Percentiles rank a stretch among this genome's conserved stretches.
Evolutionary conservation across 2,113 vertebrate species (phyloP).

Genomic region (Lepisosteus osseus): DNA sequence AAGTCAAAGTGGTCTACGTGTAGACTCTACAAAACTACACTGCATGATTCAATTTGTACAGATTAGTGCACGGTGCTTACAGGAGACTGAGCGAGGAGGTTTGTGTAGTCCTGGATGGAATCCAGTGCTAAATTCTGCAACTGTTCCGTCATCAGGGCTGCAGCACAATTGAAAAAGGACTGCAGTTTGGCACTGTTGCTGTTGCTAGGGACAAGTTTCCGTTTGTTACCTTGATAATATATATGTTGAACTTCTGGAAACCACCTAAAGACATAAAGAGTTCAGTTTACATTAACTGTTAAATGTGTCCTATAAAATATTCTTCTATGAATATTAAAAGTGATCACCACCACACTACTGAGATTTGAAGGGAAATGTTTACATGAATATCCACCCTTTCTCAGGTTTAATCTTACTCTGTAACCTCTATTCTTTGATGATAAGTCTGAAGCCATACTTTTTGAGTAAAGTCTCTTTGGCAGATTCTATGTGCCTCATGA

Average conservation of each 20-base stretch:
- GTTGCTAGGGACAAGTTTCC: constrained; percentile 61
- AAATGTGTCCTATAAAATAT: no score
- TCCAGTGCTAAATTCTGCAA: constrained; percentile 72
- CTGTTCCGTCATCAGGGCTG: constrained; percentile 77
- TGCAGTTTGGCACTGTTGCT: constrained; percentile 58
- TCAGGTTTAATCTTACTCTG: no score
- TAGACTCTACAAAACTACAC: no score
- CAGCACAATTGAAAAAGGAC: constrained; percentile 76
- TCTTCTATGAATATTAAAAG: no score
- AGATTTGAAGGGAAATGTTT: no score
- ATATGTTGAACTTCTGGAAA: constrained; percentile 76
- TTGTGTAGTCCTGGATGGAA: constrained; percentile 79
- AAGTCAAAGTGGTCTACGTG: no score
- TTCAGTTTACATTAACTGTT: no score
- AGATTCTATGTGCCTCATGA: constrained; percentile 67
- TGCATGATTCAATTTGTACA: no score
- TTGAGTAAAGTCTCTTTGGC: constrained; percentile 66
- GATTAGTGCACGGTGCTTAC: constrained; percentile 52
- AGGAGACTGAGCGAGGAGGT: constrained; percentile 65
- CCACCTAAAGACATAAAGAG: constrained; percentile 70
- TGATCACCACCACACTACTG: no score
- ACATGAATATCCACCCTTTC: no score
- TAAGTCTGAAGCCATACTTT: constrained; percentile 55
- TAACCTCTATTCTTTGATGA: no score
- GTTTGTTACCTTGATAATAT: constrained; percentile 68